Conservation (phyloP, 2,888 invertebrate species). For the Agrotis exclamationis region DNA sequence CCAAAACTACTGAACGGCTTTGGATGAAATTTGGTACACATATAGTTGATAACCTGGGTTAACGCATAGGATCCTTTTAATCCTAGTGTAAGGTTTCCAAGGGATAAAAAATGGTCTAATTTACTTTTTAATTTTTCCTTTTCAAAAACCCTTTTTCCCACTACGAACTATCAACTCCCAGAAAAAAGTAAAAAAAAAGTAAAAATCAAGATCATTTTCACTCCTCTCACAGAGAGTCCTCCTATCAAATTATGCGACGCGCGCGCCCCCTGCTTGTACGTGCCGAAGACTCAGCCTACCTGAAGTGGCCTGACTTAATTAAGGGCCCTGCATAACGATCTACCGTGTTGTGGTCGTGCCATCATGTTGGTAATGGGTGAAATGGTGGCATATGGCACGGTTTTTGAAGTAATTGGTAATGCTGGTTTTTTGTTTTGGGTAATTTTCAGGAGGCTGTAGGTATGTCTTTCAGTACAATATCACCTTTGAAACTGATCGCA, state of each 20-base stretch:
- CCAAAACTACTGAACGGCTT: too few relatives aligned
- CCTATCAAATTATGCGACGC: slow-evolving; percentile 57
- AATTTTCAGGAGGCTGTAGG: not conserved
- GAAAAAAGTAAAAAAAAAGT: slow-evolving; percentile 2
- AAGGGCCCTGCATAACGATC: slow-evolving; percentile 58
- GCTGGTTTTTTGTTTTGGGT: not conserved
- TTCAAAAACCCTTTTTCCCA: not conserved
- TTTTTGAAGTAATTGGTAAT: not conserved
- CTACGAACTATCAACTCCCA: not conserved
- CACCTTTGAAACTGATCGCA: too few relatives aligned
- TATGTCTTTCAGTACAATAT: too few relatives aligned
- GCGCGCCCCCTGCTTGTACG: slow-evolving; percentile 50
- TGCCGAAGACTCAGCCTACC: slow-evolving; percentile 56
- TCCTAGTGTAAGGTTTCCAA: too few relatives aligned
- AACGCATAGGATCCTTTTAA: too few relatives aligned
- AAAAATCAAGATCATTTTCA: slow-evolving; percentile 28
- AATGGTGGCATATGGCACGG: not conserved
- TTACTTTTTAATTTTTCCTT: not conserved
- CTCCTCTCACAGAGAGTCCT: slow-evolving; percentile 43
- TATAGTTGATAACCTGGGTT: too few relatives aligned
- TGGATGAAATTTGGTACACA: too few relatives aligned
- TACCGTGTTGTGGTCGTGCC: slow-evolving; percentile 45
- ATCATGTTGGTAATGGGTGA: slow-evolving; percentile 26
- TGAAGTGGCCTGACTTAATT: slow-evolving; percentile 63
- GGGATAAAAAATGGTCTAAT: too few relatives aligned